Evolutionary conservation across 1,140 invertebrate genomes (phyloP), one percentile per base, ranked within the genome.

Genomic region (Piezodorus guildinii): DNA sequence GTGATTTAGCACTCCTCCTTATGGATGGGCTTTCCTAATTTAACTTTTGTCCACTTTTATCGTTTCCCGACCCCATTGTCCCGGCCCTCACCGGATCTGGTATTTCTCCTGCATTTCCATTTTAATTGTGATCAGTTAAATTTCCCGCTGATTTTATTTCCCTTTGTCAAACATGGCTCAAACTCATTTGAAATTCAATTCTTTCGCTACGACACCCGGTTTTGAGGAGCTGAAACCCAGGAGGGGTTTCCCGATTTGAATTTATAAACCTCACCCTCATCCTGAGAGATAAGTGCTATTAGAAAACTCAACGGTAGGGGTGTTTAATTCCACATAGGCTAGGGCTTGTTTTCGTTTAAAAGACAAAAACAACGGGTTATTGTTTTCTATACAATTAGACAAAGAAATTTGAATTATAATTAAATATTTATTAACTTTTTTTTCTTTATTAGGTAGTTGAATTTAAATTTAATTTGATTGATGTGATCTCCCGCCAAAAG

Each of bases 151-250:
- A 64, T 64, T 64, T 64, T 64, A 64, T 64, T 64, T 64, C 62
- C 51, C 62, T 54, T 64, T 64, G 62, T 64, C 62, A 64, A 64
- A 64, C 62, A 59, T 17, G 62, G 54, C 43, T 64, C 62, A 51
- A 59, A 64, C 62, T 64, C 34, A 64, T 64, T 64, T 64, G 62
- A 64, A 64, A 56, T 64, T 64, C 62, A 64, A 64, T 64, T 64
- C 62, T 64, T 64, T 54, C 43, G 27, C 34, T 52, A 64, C 27
- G 62, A 63, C 62, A 56, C 23, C n/a, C 14, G 21, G 44, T n/a
- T 30, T 17, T 16, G 39, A 51, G 25, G 51, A 54, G 23, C 21
- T 15, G 23, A 51, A 43, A 63, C 27, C 62, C 51, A 19, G 3
- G 49, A 23, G 17, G 21, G 46, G 25, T 25, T 52, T 23, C 49